A percentile compares a stretch with the other conserved stretches of the same genome.
Evolutionary conservation across 2,113 vertebrate species (phyloP).

Genomic region (Fregata magnificens): DNA sequence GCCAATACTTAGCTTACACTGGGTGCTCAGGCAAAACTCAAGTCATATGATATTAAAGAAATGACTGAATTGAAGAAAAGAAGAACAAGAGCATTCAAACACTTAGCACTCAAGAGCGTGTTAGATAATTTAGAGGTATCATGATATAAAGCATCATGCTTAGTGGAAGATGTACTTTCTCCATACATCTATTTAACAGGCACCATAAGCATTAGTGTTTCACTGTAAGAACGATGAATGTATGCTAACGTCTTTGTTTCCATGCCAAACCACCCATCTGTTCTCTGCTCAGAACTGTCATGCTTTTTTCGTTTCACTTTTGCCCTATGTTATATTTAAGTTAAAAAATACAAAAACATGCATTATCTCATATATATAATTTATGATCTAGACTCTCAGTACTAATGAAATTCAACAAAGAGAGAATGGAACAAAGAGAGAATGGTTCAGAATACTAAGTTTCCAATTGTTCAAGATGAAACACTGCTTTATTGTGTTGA

Average conservation of each 20-base stretch:
- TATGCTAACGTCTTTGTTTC: neutral
- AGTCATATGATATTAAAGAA: neutral
- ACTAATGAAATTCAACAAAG: neutral
- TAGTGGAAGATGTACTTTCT: neutral
- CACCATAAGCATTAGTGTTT: neutral
- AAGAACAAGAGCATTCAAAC: neutral
- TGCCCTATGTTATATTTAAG: neutral
- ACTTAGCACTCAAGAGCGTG: neutral
- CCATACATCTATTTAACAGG: neutral
- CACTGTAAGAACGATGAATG: neutral
- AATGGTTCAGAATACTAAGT: neutral
- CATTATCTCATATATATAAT: neutral
- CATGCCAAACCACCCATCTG: conserved; percentile 27
- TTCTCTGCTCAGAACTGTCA: neutral
- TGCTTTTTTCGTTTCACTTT: neutral
- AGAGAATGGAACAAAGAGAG: neutral
- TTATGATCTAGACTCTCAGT: neutral
- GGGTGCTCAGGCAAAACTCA: neutral
- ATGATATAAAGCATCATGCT: neutral
- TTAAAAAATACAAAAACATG: neutral
- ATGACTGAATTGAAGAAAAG: neutral
- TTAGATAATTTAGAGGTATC: neutral
- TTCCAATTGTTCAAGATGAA: neutral
- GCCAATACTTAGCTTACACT: neutral
- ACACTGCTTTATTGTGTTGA: neutral